Percentiles rank a stretch among this genome's conserved stretches.
These are phyloP conservation scores for Chelonoidis abingdonii DNA, from an alignment of 2,113 vertebrate genomes.

Conservation along the genomic window DNA sequence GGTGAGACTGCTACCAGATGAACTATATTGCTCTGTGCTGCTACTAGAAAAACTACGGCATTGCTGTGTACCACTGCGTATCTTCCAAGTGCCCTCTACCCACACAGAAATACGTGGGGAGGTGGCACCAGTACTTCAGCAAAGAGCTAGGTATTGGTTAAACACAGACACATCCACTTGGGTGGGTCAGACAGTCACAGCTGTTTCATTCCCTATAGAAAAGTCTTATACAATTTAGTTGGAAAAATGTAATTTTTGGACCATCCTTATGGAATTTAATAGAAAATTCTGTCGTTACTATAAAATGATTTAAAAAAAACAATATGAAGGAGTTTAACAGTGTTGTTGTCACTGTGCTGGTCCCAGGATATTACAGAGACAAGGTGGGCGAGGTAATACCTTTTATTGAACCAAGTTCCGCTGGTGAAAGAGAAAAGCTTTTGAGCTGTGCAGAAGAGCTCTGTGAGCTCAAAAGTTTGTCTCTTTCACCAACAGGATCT, in stretches of 20 bases:
- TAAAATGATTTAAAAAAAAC: not conserved
- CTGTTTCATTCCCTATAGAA: not conserved
- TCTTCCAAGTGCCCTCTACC: not conserved
- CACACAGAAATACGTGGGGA: not conserved
- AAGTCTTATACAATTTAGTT: not conserved
- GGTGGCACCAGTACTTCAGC: accelerated
- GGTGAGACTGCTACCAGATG: accelerated
- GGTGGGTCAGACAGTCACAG: not conserved
- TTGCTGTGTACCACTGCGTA: not conserved
- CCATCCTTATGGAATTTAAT: not conserved
- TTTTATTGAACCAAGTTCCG: not conserved
- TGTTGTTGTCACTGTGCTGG: not conserved
- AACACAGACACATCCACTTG: not conserved
- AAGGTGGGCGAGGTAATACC: not conserved
- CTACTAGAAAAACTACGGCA: accelerated
- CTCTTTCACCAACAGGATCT: no score
- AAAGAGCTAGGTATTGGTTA: not conserved
- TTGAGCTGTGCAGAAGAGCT: not conserved
- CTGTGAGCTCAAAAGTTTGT: not conserved
- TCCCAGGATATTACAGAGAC: not conserved
- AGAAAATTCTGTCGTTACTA: not conserved
- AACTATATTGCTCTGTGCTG: accelerated
- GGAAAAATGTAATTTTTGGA: not conserved
- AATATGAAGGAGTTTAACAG: not conserved
- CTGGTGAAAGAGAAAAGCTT: not conserved